Base-by-base conservation (phyloP, 1,140 invertebrate genomes). In the Drosophila navojoa region DNA sequence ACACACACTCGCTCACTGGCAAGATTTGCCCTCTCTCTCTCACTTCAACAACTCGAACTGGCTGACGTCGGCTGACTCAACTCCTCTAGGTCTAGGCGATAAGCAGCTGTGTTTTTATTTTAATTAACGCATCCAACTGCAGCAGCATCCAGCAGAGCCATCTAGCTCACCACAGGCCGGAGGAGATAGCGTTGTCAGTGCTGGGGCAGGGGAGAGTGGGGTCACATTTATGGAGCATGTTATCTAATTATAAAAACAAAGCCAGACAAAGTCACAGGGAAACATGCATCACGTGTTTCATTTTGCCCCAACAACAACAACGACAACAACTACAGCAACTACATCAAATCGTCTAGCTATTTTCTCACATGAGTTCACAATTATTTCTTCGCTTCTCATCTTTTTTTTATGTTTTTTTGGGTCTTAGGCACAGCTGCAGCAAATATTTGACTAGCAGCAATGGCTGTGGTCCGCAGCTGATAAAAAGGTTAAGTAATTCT, bases 111-210 rank as follows among this genome's bases (percentile, higher is more conserved):
- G 47, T 80, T 77, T 73, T 79, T 85, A 86, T 86, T 86, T 86
- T 86, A 86, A 86, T 86, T 86, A 87, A 81, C 63, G 70, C 77
- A 71, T 73, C 61, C 60, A 71, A 85, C 70, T 77, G 50, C 66
- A 74, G 38, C 52, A 50, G 58, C 63, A 38, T 38, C 35, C 35
- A 38, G 10, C 35, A 38, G 6, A 11, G 35, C 10, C 32, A 7
- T 9, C 32, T 2, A 32, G 6, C 2, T 32, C 27, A 1, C 32
- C 32, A 38, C 13, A 1, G 11, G 11, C 40, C 1, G 13, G 4
- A 19, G 27, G 22, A 27, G 16, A 19, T 16, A 13, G 38, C n/a
- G 6, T 22, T 16, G 2, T n/a, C 13, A 32, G 32, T 7, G 32
- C 2, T 7, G 6, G 6, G 32, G 2, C 6, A 32, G 25, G 10